A percentile compares a stretch with the other conserved stretches of the same genome.
Evolutionary conservation across 2,888 invertebrate species (phyloP).

Genomic region (Lutraria lutraria): DNA sequence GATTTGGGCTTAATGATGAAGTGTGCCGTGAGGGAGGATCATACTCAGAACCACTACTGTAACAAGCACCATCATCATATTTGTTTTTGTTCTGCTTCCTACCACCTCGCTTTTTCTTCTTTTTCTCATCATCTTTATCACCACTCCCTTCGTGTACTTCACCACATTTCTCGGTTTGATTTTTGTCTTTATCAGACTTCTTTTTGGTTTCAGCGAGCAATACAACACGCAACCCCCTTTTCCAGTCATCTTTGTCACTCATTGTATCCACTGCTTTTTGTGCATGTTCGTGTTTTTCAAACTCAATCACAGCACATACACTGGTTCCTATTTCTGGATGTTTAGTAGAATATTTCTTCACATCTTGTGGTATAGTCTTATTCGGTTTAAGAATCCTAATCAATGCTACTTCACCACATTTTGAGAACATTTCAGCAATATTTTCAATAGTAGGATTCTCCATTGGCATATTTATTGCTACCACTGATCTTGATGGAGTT

Average conservation of each 20-base stretch:
- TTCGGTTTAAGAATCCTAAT: slow-evolving; percentile 95
- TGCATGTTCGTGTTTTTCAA: slow-evolving; percentile 94
- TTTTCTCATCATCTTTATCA: slow-evolving; percentile 78
- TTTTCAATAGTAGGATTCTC: slow-evolving; percentile 95
- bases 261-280: slow-evolving; percentile 91
- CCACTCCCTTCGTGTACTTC: slow-evolving; percentile 74
- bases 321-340: slow-evolving; percentile 95
- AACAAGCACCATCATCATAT: slow-evolving; percentile 81
- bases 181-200: slow-evolving; percentile 75
- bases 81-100: slow-evolving; percentile 78
- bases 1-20: slow-evolving; percentile 68
- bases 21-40: slow-evolving; percentile 80
- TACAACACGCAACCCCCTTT: slow-evolving; percentile 85
- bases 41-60: slow-evolving; percentile 85
- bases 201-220: slow-evolving; percentile 82
- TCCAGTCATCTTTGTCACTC: slow-evolving; percentile 85
- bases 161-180: slow-evolving; percentile 68
- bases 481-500: slow-evolving; percentile 95
- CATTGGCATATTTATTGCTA: slow-evolving; percentile 94
- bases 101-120: slow-evolving; percentile 77
- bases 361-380: slow-evolving; percentile 95
- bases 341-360: slow-evolving; percentile 95
- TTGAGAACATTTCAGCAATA: slow-evolving; percentile 95
- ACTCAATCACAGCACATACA: slow-evolving; percentile 95
- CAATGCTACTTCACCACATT: slow-evolving; percentile 95